A percentile compares a stretch with the other conserved stretches of the same genome.
Conservation (phyloP, 2,888 invertebrate genomes). For the Oscheius sp. region DNA sequence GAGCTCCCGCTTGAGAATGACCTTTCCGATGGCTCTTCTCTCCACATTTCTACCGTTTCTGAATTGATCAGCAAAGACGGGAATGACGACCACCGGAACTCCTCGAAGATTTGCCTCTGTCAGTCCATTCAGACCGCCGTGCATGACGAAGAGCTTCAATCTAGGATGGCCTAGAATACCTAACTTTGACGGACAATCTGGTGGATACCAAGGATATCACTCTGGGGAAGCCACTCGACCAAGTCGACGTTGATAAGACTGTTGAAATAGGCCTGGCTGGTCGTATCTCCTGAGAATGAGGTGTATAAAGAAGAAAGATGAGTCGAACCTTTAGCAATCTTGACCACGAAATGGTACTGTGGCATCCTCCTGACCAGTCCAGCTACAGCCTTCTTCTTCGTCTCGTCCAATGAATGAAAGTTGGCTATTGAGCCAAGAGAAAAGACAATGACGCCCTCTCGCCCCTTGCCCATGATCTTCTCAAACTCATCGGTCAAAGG, state of each 20-base stretch:
- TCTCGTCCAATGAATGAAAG: constrained; percentile 35
- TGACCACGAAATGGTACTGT: constrained; percentile 67
- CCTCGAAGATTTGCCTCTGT: constrained; percentile 65
- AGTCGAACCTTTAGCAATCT: constrained; percentile 51
- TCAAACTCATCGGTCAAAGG: constrained; percentile 47
- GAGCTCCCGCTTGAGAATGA: constrained; percentile 50
- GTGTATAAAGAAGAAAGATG: not conserved
- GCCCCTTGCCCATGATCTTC: constrained; percentile 55
- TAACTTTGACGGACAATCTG: not conserved
- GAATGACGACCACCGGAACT: constrained; percentile 68
- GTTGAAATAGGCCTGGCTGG: constrained; percentile 45
- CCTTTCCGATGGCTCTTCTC: constrained; percentile 61
- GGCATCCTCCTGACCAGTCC: constrained; percentile 38
- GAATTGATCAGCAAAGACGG: constrained; percentile 71
- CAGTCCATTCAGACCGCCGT: constrained; percentile 69
- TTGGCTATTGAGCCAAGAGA: constrained; percentile 59
- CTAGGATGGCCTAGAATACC: constrained; percentile 57
- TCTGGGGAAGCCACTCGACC: constrained; percentile 67
- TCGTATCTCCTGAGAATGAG: constrained; percentile 47
- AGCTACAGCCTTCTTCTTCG: constrained; percentile 39
- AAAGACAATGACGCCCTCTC: constrained; percentile 58
- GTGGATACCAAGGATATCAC: constrained; percentile 59
- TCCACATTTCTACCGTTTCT: constrained; percentile 69
- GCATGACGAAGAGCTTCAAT: constrained; percentile 67
- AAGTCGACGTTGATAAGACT: constrained; percentile 61